Evolutionary conservation across 2,113 vertebrate genomes (phyloP).

Genomic region (Sturnus vulgaris): DNA sequence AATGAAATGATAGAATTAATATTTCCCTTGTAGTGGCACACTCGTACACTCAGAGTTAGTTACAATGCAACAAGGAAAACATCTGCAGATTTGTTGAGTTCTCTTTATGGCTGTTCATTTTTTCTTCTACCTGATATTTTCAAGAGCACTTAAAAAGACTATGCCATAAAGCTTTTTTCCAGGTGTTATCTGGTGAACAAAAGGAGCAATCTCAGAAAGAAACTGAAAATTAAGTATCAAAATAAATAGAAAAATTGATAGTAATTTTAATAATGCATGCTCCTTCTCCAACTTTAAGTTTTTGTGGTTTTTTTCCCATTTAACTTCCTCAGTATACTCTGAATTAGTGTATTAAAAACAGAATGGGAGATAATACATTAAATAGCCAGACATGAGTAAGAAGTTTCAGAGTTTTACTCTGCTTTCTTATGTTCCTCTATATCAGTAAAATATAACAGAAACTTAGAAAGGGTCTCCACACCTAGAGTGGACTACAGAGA

Average conservation of each 20-base stretch:
- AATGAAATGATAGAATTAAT: neutral
- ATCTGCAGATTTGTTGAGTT: neutral
- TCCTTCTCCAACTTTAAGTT: neutral
- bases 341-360: neutral
- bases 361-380: neutral
- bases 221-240: neutral
- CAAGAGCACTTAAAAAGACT: neutral
- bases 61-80: neutral
- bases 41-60: neutral
- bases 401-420: neutral
- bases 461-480: neutral
- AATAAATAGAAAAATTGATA: neutral
- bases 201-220: neutral
- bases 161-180: neutral
- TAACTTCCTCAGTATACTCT: neutral
- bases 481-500: no score
- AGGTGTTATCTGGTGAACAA: neutral
- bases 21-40: neutral
- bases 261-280: neutral
- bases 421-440: neutral
- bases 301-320: rapidly evolving
- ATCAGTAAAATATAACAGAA: neutral
- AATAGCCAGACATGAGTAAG: rapidly evolving
- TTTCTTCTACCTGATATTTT: neutral
- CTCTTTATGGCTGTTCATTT: neutral